phyloP scores from a whole-genome alignment of 2,797 vertebrate species.

The Staurois parvus region DNA sequence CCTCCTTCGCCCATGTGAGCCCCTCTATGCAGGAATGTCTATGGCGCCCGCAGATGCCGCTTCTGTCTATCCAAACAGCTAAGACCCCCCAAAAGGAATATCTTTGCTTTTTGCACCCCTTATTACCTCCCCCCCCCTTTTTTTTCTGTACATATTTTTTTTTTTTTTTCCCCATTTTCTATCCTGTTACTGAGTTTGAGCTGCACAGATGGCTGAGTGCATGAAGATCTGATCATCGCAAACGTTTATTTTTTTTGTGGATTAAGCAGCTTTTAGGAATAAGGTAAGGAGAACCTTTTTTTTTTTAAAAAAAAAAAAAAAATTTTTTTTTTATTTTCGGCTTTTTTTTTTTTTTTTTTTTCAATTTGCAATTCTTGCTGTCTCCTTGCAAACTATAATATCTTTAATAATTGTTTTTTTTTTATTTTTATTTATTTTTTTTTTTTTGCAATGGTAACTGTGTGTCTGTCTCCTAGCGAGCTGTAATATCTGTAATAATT shows the following conservation, averaged over 20 bases:
- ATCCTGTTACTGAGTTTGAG: constrained; percentile 13
- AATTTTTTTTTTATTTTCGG: too few species aligned
- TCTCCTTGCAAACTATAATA: too few species aligned
- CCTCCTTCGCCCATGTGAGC: not conserved
- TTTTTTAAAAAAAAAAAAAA: too few species aligned
- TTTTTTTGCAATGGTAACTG: too few species aligned
- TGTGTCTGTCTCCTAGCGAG: too few species aligned
- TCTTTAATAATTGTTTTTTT: too few species aligned
- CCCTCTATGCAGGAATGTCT: constrained; percentile 64
- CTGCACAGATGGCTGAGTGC: constrained; percentile 68
- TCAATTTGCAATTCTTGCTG: too few species aligned
- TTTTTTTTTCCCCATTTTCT: not conserved
- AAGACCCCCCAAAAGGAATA: constrained; percentile 68
- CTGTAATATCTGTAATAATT: too few species aligned
- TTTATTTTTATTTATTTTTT: too few species aligned
- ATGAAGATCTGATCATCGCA: constrained; percentile 67
- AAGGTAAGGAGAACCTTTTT: constrained; percentile 72
- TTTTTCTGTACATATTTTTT: not conserved
- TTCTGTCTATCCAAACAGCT: constrained; percentile 68
- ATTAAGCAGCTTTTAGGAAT: constrained; percentile 75
- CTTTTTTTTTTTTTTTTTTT: too few species aligned
- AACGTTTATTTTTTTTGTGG: constrained; percentile 81
- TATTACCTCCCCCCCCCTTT: not conserved
- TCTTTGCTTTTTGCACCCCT: not conserved
- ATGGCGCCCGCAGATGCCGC: constrained; percentile 65